These are phyloP conservation scores for Oeneis ivallda DNA, from an alignment of 2,888 invertebrate species.

Conservation along the genomic window DNA sequence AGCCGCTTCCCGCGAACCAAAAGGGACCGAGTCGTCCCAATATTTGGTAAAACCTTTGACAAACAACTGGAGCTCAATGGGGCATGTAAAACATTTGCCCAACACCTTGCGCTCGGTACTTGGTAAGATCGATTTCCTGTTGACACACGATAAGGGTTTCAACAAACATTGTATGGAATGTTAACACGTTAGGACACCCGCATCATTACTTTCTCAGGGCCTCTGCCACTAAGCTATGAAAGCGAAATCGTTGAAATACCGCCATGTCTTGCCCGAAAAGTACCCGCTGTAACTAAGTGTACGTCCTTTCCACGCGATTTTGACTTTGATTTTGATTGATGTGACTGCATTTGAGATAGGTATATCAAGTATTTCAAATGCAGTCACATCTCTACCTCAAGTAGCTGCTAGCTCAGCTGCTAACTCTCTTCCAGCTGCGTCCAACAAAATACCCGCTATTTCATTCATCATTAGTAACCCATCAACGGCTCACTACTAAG, in stretches of 20 bases:
- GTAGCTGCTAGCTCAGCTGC: too few species aligned
- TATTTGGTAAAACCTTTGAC: slow-evolving; percentile 54
- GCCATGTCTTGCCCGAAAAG: too few species aligned
- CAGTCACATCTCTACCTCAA: too few species aligned
- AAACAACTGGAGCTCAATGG: slow-evolving; percentile 48
- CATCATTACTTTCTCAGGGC: slow-evolving; percentile 27
- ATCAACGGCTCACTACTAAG: too few species aligned
- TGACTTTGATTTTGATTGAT: too few species aligned
- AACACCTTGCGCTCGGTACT: slow-evolving; percentile 48
- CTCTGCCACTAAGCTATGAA: neutral
- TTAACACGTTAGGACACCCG: slow-evolving; percentile 45
- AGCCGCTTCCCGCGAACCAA: slow-evolving; percentile 52
- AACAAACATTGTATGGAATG: slow-evolving; percentile 56
- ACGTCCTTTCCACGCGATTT: too few species aligned
- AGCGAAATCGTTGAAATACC: neutral
- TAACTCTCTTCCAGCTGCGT: too few species aligned
- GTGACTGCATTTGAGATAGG: too few species aligned
- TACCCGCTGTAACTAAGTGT: too few species aligned
- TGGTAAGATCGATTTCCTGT: slow-evolving; percentile 59
- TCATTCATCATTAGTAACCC: too few species aligned
- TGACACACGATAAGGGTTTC: slow-evolving; percentile 58
- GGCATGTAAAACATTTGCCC: slow-evolving; percentile 50
- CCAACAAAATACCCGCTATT: too few species aligned
- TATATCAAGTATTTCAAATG: too few species aligned
- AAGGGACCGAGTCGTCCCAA: slow-evolving; percentile 51